phyloP scores from a whole-genome alignment of 2,113 vertebrate genomes.

The Plecotus auritus region DNA sequence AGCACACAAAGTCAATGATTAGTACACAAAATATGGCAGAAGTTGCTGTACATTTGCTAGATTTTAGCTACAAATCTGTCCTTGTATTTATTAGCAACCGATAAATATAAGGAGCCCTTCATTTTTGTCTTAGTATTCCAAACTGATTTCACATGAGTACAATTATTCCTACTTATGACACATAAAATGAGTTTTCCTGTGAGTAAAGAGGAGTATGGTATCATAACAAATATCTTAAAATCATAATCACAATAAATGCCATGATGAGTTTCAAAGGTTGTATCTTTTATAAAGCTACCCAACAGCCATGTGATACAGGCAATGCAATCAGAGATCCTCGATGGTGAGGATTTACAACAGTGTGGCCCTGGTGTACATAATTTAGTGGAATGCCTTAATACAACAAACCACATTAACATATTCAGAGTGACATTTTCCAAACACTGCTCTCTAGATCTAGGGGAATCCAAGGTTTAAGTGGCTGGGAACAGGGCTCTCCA shows the following conservation, averaged over 20 bases:
- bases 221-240: background rate
- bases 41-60: background rate
- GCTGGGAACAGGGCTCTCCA: background rate
- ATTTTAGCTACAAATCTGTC: background rate
- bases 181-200: background rate
- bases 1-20: background rate
- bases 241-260: background rate
- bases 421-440: background rate
- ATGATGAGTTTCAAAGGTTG: background rate
- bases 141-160: background rate
- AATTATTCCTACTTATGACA: background rate
- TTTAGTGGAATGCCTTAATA: background rate
- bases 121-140: background rate
- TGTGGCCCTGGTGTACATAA: background rate
- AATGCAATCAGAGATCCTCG: background rate
- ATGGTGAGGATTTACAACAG: background rate
- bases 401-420: background rate
- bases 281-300: background rate
- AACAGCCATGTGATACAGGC: background rate
- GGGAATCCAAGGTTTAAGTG: background rate
- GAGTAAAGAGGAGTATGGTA: background rate
- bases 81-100: background rate
- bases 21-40: background rate
- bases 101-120: background rate
- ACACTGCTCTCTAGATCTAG: background rate